Conservation (phyloP, 2,113 vertebrate species). For the Lasiurus cinereus region DNA sequence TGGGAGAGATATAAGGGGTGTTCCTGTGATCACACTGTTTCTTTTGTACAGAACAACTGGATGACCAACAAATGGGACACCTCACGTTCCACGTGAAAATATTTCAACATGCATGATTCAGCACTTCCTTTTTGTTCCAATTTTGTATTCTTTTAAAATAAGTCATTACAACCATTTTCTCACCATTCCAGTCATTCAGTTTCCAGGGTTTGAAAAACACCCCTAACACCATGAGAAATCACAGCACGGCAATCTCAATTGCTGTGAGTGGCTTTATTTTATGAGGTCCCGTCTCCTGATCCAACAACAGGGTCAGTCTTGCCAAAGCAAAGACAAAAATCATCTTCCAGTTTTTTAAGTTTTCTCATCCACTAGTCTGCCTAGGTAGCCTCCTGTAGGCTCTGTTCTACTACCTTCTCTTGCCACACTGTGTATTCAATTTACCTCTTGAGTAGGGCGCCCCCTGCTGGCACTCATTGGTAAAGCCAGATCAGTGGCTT, state of each 20-base stretch:
- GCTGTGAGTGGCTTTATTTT: neutral
- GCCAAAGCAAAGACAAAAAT: neutral
- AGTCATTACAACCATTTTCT: neutral
- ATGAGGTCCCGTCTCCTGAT: neutral
- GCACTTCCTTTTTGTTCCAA: neutral
- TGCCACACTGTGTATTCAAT: neutral
- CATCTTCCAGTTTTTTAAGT: neutral
- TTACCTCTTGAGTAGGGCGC: neutral
- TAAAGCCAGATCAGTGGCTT: neutral
- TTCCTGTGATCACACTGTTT: neutral
- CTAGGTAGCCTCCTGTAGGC: neutral
- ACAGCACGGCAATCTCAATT: neutral
- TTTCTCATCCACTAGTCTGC: neutral
- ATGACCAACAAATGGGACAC: neutral
- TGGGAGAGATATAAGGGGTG: accelerated
- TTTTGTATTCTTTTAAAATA: constrained; percentile 11
- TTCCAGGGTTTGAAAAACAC: neutral
- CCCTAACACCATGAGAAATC: neutral
- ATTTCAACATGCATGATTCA: neutral
- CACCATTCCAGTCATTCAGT: neutral
- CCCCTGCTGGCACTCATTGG: neutral
- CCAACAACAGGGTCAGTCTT: neutral
- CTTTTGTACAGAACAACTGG: neutral
- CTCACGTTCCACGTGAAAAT: neutral
- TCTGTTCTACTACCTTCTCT: neutral